Conservation (phyloP, 2,113 vertebrate species). For the Chamaetylas fuelleborni region DNA sequence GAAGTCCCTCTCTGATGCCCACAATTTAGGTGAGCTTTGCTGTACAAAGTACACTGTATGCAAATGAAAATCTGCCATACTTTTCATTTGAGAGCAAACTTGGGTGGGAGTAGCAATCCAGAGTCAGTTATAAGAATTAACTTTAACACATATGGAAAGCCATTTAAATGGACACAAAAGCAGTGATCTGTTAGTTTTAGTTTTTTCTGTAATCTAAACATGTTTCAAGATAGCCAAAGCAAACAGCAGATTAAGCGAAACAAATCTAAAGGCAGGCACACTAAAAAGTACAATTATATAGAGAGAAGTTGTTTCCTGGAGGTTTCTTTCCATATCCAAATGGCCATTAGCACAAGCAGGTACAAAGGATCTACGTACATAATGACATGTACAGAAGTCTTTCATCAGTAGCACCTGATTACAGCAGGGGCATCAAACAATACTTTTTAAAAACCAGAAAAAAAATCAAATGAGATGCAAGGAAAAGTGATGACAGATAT, state of each 20-base stretch:
- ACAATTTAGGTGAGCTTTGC: neutral
- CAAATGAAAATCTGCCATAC: neutral
- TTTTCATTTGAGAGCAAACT: neutral
- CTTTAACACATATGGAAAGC: neutral
- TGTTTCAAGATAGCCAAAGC: neutral
- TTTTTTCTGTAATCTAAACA: neutral
- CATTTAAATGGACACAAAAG: neutral
- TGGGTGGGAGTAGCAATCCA: neutral
- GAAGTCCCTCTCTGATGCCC: neutral
- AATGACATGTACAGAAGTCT: neutral
- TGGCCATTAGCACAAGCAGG: neutral
- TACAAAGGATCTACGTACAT: neutral
- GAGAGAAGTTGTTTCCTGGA: neutral
- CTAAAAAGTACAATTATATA: neutral
- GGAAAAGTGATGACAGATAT: neutral
- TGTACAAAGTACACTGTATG: neutral
- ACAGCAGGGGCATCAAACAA: neutral
- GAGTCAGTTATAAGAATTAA: neutral
- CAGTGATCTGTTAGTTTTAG: neutral
- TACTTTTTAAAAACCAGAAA: neutral
- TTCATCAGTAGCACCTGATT: slow-evolving; percentile 8
- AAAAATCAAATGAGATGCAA: neutral
- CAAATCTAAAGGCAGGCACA: neutral
- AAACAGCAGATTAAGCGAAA: slow-evolving; percentile 7
- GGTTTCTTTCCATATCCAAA: neutral